Percentiles rank a stretch among this genome's conserved stretches.
Conservation (phyloP, 2,888 invertebrate genomes). For the Sminthurides aquaticus region DNA sequence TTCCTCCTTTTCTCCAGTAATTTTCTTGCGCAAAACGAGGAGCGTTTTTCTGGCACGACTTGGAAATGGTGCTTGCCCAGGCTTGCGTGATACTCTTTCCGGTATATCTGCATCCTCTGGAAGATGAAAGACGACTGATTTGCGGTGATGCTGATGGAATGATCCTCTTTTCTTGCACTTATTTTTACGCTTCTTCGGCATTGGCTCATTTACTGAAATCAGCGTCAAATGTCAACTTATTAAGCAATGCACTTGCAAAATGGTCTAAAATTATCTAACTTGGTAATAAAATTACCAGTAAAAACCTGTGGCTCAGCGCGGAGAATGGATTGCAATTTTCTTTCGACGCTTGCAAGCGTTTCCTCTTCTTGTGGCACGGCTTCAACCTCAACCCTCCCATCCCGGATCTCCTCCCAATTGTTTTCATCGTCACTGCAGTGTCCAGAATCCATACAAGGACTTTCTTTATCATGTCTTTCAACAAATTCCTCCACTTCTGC, state of each 20-base stretch:
- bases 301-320: constrained; percentile 19
- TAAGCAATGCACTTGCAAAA: too few species aligned
- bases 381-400: neutral
- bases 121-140: constrained; percentile 12
- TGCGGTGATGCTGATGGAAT: neutral
- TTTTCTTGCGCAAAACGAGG: constrained; percentile 4
- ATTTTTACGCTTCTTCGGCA: constrained; percentile 3
- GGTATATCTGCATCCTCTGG: constrained; percentile 16
- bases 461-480: neutral
- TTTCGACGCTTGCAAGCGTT: neutral
- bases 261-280: too few species aligned
- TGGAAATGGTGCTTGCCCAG: neutral
- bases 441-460: neutral
- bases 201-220: neutral
- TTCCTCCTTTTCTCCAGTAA: constrained; percentile 8
- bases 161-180: neutral
- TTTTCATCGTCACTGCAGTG: constrained; percentile 2
- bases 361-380: neutral
- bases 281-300: constrained; percentile 9
- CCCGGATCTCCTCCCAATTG: constrained; percentile 2
- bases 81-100: neutral
- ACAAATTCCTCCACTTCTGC: neutral
- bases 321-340: constrained; percentile 17
- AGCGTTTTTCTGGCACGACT: constrained; percentile 9
- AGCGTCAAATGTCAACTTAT: neutral